Base-by-base conservation (phyloP, 2,797 vertebrate genomes). In the Vultur gryphus region DNA sequence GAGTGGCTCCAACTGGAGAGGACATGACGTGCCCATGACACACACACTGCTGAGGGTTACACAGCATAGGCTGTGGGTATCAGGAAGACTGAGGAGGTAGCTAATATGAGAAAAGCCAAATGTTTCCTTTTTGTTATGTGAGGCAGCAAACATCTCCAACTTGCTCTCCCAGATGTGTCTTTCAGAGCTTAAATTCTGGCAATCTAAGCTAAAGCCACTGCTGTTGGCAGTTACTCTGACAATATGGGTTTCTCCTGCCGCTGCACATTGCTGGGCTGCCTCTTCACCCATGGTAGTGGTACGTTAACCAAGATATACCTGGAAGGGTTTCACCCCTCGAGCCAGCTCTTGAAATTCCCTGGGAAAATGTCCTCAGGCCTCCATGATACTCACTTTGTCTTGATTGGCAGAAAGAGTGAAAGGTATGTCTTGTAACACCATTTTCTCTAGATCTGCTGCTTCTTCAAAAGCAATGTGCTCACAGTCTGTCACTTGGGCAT, bases 381-480 rank as follows among this genome's bases (percentile, higher is more conserved):
- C 58, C 35, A 16, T 1, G 11, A 46, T n/a, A 49, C 8, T 15
- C 14, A 18, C 7, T 67, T 39, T 35, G 6, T 20, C 25, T 29
- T 33, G 10, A 28, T 0, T 70, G 31, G 16, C 16, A 71, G 41
- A 55, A 81, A 35, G 10, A 62, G 24, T 16, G 19, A 25, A 67
- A 75, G 23, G 16, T 4, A 4, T 3, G 2, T 44, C 10, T n/a
- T 16, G 10, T 37, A 84, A 25, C 6, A 17, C 0, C 3, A 7
- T 75, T 84, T 91, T 54, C 39, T 58, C 29, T 35, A 29, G 49
- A 73, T 58, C 35, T 77, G 11, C 58, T 52, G 10, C 52, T 82
- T 26, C 55, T 66, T 84, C 72, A 54, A 62, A 64, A 78, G 31
- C 21, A 18, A 25, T 1, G 2, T 5, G 25, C 13, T 69, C 6